Evolutionary conservation across 2,888 invertebrate genomes (phyloP), one percentile per base, ranked within the genome.

Genomic region (Creontiades dilutus): DNA sequence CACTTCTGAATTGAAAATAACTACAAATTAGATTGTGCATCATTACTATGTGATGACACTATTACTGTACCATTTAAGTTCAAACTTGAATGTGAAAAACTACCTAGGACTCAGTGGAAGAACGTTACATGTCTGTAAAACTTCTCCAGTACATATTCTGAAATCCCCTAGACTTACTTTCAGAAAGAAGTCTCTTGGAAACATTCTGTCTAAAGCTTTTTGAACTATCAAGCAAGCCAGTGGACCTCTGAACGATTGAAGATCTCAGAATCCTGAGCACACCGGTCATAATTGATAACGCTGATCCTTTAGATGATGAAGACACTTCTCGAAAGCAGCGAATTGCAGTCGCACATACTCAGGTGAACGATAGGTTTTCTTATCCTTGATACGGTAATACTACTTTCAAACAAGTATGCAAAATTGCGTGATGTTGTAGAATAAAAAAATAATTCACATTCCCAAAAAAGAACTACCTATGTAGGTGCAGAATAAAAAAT

Each of bases 221-320:
- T 1, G 86, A 12, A 27, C 23, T 48, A 0, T 86, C 75, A 37
- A 75, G 75, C 75, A 86, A 46, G 75, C 75, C 75, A 11, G 27
- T 28, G 28, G 85, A 28, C 61, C 61, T 55, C 37, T 52, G 46
- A 16, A 46, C 85, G 57, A 52, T 11, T 37, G 57, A 52, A 55
- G 61, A 57, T 13, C 85, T 19, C 28, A 85, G 61, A 61, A 85
- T 37, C n/a, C 57, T 55, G 16, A 85, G 85, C 61, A 61, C 68
- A 75, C 86, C 61, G 86, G 86, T 68, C 86, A 86, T 86, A 27
- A 85, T 61, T 28, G 82, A 82, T 80, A 80, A 37, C 2, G 19
- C 9, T 23, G 13, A 23, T 68, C 0, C 23, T 16, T 12, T 11
- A 46, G 47, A 19, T 1, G 47, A 14, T 4, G 37, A 46, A 46